Evolutionary conservation across 2,113 vertebrate species (phyloP), one percentile per base, ranked within the genome.

Genomic region (Atlantisia rogersi): DNA sequence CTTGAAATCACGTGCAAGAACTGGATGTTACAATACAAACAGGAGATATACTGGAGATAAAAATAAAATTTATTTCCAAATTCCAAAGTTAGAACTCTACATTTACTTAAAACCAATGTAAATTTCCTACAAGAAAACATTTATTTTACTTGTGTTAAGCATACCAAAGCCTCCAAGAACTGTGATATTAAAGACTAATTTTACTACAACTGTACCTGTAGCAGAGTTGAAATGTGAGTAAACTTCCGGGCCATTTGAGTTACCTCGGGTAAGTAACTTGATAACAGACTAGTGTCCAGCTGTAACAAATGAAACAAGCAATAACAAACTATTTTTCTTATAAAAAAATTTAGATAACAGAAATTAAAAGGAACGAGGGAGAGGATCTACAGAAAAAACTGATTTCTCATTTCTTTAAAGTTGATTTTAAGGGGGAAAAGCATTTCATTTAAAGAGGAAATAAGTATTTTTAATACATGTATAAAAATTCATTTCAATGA

Each of bases 171-270:
- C 29, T 58, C 24, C 50, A 71, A 52, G 19, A 93, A 69, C 11
- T 19, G 31, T 4, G 22, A 28, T 42, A 71, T 50, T 40, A 58
- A 60, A 94, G 96, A 58, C 8, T 58, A 35, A 29, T 15, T 6
- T 8, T 75, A 85, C 82, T 71, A 82, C 74, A 75, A 84, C 52
- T 53, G 53, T 98, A 99, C 99, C 98, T 99, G 99, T 86, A 99
- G 97, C 46, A 99, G 98, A 39, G 99, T 99, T 79, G 99, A 99
- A 98, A 99, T 99, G 94, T 99, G 99, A 79, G 99, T 99, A 97
- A 99, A 99, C 95, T 99, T 99, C 77, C 99, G 98, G 20, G 99
- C 99, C 99, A 99, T 99, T 89, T 99, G 98, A 79, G 99, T 99
- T 56, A 99, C 98, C 96, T 99, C 99, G 19, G 99, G 99, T 84